A percentile compares a stretch with the other conserved stretches of the same genome.
These are phyloP conservation scores for Danaus melanippus DNA, from an alignment of 1,140 invertebrate species.

Conservation along the genomic window DNA sequence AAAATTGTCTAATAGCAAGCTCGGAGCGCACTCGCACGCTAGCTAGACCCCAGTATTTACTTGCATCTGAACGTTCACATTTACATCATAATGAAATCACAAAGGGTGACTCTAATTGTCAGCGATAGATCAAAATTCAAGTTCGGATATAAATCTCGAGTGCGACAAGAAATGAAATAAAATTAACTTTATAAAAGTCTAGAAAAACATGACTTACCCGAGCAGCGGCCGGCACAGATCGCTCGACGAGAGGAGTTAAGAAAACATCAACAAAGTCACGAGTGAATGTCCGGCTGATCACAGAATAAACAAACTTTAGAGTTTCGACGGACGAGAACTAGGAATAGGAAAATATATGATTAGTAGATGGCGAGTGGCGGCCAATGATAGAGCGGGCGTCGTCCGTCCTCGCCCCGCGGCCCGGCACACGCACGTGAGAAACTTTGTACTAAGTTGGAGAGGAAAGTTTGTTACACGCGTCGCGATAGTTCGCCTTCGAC, in stretches of 20 bases:
- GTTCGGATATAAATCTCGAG: constrained; percentile 16
- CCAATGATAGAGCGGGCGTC: constrained; percentile 31
- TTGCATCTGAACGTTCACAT: constrained; percentile 24
- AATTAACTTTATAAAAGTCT: constrained; percentile 2
- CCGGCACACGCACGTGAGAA: constrained; percentile 61
- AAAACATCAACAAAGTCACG: constrained; percentile 58
- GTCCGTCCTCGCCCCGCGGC: constrained; percentile 39
- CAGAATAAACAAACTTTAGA: constrained; percentile 33
- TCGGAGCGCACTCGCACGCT: constrained; percentile 31
- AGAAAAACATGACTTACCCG: constrained; percentile 39
- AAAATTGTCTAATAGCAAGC: constrained; percentile 44
- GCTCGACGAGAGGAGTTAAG: constrained; percentile 49
- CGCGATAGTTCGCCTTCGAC: constrained; percentile 38
- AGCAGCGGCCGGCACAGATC: constrained; percentile 19
- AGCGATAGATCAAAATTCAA: constrained; percentile 27
- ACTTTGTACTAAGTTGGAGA: constrained; percentile 21
- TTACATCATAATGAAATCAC: constrained; percentile 50
- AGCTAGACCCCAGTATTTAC: constrained; percentile 38
- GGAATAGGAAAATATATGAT: constrained; percentile 19
- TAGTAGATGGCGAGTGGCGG: constrained; percentile 22
- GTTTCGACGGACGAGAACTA: constrained; percentile 2
- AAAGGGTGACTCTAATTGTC: constrained; percentile 40
- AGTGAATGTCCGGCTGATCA: constrained; percentile 52
- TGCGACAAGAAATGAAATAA: constrained; percentile 1
- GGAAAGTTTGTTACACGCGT: constrained; percentile 27